phyloP scores from a whole-genome alignment of 2,797 vertebrate genomes.

The Lacerta agilis region DNA sequence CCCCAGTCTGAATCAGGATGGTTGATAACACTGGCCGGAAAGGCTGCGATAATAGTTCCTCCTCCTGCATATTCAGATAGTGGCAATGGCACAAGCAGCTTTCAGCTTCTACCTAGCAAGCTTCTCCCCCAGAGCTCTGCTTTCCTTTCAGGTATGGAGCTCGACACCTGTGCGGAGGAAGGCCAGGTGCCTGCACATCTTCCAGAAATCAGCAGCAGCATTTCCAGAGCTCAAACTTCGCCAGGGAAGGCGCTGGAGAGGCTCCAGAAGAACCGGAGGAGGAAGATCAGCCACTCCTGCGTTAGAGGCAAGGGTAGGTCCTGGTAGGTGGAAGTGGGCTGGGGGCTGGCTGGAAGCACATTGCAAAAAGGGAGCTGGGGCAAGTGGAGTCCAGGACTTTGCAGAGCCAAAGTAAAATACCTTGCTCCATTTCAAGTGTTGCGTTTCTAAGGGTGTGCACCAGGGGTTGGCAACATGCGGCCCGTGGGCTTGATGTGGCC shows the following conservation, averaged over 20 bases:
- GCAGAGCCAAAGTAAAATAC: too few species aligned
- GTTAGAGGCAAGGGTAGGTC: slow-evolving; percentile 62
- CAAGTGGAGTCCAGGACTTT: too few species aligned
- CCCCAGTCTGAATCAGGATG: neutral
- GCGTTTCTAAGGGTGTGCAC: too few species aligned
- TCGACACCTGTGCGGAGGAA: accelerated
- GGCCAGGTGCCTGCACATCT: neutral
- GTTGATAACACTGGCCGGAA: neutral
- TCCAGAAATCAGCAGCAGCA: accelerated
- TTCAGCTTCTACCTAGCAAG: neutral
- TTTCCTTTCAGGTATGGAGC: slow-evolving; percentile 33
- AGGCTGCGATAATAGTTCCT: neutral
- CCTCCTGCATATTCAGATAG: neutral
- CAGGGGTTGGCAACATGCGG: too few species aligned
- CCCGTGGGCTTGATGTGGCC: too few species aligned
- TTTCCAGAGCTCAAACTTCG: accelerated
- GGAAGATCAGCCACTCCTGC: slow-evolving; percentile 51
- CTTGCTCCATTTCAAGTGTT: too few species aligned
- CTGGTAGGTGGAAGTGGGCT: neutral
- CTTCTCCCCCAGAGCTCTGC: neutral
- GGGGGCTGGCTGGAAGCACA: neutral
- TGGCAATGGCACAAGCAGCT: neutral
- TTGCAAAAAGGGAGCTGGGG: neutral
- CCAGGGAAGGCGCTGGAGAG: neutral
- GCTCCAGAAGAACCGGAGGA: neutral